Evolutionary conservation across 2,797 vertebrate genomes (phyloP).

Genomic region (Premnoplex brunnescens): DNA sequence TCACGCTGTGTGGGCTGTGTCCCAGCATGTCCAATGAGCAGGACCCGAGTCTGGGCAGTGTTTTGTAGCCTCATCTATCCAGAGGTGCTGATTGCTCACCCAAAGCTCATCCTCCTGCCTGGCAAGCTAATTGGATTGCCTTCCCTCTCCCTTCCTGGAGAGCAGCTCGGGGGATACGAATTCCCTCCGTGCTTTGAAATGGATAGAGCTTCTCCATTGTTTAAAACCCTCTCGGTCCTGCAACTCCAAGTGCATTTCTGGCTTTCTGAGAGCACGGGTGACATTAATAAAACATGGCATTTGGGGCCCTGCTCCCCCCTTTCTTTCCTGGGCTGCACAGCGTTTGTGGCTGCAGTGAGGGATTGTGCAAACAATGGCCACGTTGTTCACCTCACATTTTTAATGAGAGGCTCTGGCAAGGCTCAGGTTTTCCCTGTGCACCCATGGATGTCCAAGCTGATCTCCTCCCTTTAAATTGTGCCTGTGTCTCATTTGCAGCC

Average conservation of each 20-base stretch:
- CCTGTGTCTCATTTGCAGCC: neutral
- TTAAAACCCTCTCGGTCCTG: neutral
- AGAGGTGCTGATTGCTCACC: neutral
- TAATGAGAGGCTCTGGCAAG: neutral
- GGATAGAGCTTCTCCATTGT: neutral
- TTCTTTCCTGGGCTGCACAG: neutral
- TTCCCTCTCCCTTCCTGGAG: neutral
- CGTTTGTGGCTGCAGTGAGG: neutral
- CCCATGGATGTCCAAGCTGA: neutral
- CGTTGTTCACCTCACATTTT: neutral
- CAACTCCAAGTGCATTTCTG: neutral
- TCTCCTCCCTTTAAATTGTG: neutral
- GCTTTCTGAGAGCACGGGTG: neutral
- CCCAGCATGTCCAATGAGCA: neutral
- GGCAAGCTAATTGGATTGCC: neutral
- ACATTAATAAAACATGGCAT: accelerated
- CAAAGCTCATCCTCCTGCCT: neutral
- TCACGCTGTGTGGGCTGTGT: neutral
- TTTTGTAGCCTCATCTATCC: neutral
- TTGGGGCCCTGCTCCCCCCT: neutral
- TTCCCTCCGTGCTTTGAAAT: neutral
- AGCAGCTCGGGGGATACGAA: neutral
- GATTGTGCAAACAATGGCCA: neutral
- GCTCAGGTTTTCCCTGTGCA: neutral
- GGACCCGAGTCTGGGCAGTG: too few species aligned